Percentiles rank a stretch among this genome's conserved stretches.
These are phyloP conservation scores for Falco naumanni DNA, from an alignment of 2,797 vertebrate genomes.

Conservation along the genomic window DNA sequence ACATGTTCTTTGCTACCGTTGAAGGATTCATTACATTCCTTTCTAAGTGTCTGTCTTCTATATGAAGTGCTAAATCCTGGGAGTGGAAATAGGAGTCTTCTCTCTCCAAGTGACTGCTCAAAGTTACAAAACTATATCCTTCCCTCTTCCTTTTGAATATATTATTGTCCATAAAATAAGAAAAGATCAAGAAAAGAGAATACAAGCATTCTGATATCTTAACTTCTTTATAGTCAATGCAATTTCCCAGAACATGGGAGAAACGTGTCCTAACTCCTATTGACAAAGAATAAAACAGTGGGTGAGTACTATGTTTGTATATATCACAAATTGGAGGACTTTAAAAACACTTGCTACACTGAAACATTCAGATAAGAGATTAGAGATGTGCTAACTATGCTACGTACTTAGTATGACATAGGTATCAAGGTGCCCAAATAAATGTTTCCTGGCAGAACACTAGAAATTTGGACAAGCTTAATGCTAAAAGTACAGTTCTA, in stretches of 20 bases:
- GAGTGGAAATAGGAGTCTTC: background rate
- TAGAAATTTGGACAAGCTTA: background rate
- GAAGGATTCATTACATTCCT: background rate
- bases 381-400: background rate
- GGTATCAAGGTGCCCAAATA: background rate
- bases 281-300: background rate
- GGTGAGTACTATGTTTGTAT: background rate
- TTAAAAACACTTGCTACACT: background rate
- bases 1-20: background rate
- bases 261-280: background rate
- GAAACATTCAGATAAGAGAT: background rate
- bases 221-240: background rate
- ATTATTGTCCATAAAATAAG: background rate
- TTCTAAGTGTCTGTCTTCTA: background rate
- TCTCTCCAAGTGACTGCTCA: background rate
- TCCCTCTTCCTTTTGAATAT: background rate
- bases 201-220: background rate
- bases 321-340: background rate
- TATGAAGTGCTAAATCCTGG: background rate
- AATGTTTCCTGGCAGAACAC: background rate
- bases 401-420: background rate
- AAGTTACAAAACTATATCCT: background rate
- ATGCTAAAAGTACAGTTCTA: background rate
- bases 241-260: background rate
- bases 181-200: background rate